Evolutionary conservation across 2,888 invertebrate genomes (phyloP), one percentile per base, ranked within the genome.

Genomic region (Stegophylla sp.): DNA sequence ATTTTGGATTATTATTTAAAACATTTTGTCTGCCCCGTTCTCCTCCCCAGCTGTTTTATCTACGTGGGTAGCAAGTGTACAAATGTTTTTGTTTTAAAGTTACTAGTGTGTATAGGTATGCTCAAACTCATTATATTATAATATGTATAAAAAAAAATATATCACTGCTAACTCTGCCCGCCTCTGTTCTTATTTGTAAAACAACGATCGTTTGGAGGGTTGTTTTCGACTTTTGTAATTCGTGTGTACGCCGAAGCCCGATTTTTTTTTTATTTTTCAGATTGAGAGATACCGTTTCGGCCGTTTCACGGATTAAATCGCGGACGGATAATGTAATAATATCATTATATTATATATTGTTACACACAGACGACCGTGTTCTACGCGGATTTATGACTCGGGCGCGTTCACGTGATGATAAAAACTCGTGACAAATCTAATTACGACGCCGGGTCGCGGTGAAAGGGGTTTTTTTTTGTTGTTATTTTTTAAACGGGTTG

Each of bases 401-500:
- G 67, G 59, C 77, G 77, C 77, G 77, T 77, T 69, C 77, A 48
- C 45, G 77, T 56, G 67, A 77, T 56, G 74, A 63, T 63, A 75
- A 75, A 69, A 77, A 69, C 67, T 69, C 77, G 77, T 77, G 77
- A 67, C 66, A 69, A 77, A 76, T 76, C 76, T 56, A 66, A 76
- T 67, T 76, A 76, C 76, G 53, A 76, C 76, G 53, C n/a, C 51
- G 43, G 73, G 20, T 45, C 45, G n/a, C 23, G 1, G 66, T 20
- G 66, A 76, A 76, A 76, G 66, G 76, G n/a, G 76, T 75, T 76
- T 74, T 61, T n/a, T 73, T 61, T 59, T n/a, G 45, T 73, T 73
- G 45, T 26, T 59, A 13, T 73, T 61, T 20, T 75, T 63, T 51
- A 51, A 75, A 75, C 74, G 74, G 59, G 63, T 63, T 13, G 45